Evolutionary conservation across 1,140 invertebrate species (phyloP), one percentile per base, ranked within the genome.

Genomic region (Pinna nobilis): DNA sequence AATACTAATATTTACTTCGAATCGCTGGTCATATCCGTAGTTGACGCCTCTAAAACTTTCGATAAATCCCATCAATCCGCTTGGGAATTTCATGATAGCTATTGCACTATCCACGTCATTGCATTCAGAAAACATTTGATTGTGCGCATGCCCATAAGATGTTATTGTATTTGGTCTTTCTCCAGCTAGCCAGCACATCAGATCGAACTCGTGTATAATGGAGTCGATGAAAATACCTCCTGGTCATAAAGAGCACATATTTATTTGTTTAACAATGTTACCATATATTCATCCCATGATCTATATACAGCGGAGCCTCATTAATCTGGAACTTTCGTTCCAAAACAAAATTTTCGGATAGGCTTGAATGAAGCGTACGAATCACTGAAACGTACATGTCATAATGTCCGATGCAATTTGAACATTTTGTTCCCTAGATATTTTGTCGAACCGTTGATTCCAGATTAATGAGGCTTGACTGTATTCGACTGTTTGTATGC

Each of bases 1-100:
- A n/a, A n/a, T n/a, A n/a, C n/a, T n/a, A n/a, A n/a, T n/a, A n/a
- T n/a, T 51, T 61, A 72, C 70, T 51, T 72, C 70, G 57, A 65
- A 72, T 47, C 70, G 44, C 47, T 72, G 70, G n/a, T 72, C 70
- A 47, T 72, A 65, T 2, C 70, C 70, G 44, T 72, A 72, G 15
- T 49, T 30, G 18, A 65, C 70, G 9, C 60, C 60, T 65, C 70
- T 41, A 30, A 65, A 63, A 50, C 39, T 65, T 65, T 72, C 70
- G 7, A 72, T 57, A 59, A 55, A 72, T 39, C 50, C 61, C 33
- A 72, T 23, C 13, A 72, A 47, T 23, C 70, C 70, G 32, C 60
- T 65, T 1, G 70, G 44, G 30, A 72, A 72, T 57, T 72, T 72
- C 23, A 72, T 30, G n/a, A 72, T 53, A 0, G 65, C 28, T 33